A percentile compares a stretch with the other conserved stretches of the same genome.
Conservation (phyloP, 1,140 invertebrate species). For the Propsilocerus akamusi region DNA sequence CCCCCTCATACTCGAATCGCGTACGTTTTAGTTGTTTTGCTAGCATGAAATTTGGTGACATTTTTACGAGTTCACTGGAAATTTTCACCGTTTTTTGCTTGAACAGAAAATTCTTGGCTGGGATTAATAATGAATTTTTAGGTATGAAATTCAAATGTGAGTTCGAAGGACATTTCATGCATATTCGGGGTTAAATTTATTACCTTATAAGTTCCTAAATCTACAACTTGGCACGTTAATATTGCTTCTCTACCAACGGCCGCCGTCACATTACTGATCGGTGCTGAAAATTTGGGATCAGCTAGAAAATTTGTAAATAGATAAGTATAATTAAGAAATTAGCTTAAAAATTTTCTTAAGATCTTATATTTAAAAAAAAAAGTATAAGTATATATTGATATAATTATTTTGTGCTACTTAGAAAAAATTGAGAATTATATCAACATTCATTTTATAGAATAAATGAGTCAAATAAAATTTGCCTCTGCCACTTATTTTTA, state of each 20-base stretch:
- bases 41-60: conserved; percentile 1
- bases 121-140: not conserved
- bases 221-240: conserved; percentile 62
- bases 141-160: not conserved
- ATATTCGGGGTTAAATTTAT: conserved; percentile 7
- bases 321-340: too few species aligned
- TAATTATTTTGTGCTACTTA: too few species aligned
- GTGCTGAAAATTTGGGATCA: conserved; percentile 63
- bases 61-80: conserved; percentile 2
- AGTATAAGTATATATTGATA: too few species aligned
- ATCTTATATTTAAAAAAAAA: too few species aligned
- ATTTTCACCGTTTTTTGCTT: too few species aligned
- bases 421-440: too few species aligned
- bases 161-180: not conserved
- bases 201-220: conserved; percentile 69
- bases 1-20: too few species aligned
- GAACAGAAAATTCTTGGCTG: not conserved
- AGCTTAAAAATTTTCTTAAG: too few species aligned
- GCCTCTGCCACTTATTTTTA: too few species aligned
- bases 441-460: too few species aligned
- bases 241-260: conserved; percentile 66
- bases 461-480: too few species aligned
- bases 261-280: conserved; percentile 66
- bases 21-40: too few species aligned
- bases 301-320: conserved; percentile 34